Evolutionary conservation across 2,797 vertebrate genomes (phyloP).

Genomic region (Enteromius paludinosus): DNA sequence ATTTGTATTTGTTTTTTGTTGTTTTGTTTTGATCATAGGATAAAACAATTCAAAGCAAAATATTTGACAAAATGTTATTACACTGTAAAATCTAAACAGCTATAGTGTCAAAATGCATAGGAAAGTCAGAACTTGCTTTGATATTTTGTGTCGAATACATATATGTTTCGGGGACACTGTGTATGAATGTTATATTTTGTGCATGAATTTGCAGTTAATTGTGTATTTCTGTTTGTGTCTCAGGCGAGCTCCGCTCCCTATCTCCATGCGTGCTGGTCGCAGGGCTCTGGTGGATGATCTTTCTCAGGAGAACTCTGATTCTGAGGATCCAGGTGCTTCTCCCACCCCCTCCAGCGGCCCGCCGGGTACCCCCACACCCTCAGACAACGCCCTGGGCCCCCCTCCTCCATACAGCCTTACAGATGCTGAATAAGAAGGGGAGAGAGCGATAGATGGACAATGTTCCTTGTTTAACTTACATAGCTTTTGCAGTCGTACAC

Average conservation of each 20-base stretch:
- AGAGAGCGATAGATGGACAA: constrained; percentile 17
- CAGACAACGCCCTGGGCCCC: constrained; percentile 68
- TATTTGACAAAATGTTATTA: neutral
- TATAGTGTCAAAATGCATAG: neutral
- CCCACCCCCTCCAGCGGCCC: constrained; percentile 78
- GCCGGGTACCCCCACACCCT: constrained; percentile 75
- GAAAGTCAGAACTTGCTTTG: neutral
- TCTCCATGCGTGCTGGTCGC: constrained; percentile 80
- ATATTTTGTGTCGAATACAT: neutral
- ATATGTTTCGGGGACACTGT: constrained; percentile 6
- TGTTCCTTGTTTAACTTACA: constrained; percentile 52
- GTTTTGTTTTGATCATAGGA: neutral
- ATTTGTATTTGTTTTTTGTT: neutral
- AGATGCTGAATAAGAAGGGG: constrained; percentile 73
- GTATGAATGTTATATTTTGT: neutral
- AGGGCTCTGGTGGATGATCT: constrained; percentile 87
- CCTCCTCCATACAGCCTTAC: constrained; percentile 78
- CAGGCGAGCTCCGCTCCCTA: constrained; percentile 79
- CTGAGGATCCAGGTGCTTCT: constrained; percentile 82
- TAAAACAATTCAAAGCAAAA: neutral
- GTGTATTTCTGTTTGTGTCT: constrained; percentile 19
- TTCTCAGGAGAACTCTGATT: constrained; percentile 88
- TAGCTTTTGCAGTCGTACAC: constrained; percentile 28
- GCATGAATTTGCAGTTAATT: neutral
- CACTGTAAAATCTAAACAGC: neutral